Evolutionary conservation across 2,888 invertebrate genomes (phyloP).

Genomic region (Synanthedon formicaeformis): DNA sequence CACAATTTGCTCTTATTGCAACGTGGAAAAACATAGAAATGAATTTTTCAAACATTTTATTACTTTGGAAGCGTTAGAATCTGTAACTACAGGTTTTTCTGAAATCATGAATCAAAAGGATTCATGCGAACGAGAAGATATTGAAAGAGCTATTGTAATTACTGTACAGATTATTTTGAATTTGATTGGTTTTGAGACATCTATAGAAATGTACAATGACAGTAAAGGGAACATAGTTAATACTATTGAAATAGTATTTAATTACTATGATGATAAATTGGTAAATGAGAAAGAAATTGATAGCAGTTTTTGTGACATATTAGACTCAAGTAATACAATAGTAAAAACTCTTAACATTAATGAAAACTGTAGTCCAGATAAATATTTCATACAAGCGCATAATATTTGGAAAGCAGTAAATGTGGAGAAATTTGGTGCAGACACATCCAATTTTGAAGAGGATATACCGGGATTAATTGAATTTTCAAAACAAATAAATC

Average conservation of each 20-base stretch:
- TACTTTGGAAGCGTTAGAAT: constrained; percentile 33
- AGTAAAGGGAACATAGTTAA: constrained; percentile 26
- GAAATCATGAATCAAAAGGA: constrained; percentile 39
- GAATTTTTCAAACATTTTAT: constrained; percentile 47
- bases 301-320: constrained; percentile 41
- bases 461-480: constrained; percentile 32
- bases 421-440: constrained; percentile 26
- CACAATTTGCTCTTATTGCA: constrained; percentile 61
- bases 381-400: constrained; percentile 37
- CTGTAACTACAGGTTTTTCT: constrained; percentile 35
- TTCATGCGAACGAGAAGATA: constrained; percentile 30
- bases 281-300: constrained; percentile 43
- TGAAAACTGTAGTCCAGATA: constrained; percentile 26
- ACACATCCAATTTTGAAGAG: constrained; percentile 32
- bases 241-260: constrained; percentile 37
- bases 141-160: constrained; percentile 45
- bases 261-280: constrained; percentile 48
- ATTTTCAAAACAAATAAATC: constrained; percentile 35
- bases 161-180: constrained; percentile 45
- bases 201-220: constrained; percentile 30
- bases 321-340: constrained; percentile 43
- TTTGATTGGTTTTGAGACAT: constrained; percentile 46
- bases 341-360: constrained; percentile 28
- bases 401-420: constrained; percentile 45
- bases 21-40: constrained; percentile 29